Evolutionary conservation across 2,888 invertebrate genomes (phyloP), one percentile per base, ranked within the genome.

Genomic region (Achlya flavicornis): DNA sequence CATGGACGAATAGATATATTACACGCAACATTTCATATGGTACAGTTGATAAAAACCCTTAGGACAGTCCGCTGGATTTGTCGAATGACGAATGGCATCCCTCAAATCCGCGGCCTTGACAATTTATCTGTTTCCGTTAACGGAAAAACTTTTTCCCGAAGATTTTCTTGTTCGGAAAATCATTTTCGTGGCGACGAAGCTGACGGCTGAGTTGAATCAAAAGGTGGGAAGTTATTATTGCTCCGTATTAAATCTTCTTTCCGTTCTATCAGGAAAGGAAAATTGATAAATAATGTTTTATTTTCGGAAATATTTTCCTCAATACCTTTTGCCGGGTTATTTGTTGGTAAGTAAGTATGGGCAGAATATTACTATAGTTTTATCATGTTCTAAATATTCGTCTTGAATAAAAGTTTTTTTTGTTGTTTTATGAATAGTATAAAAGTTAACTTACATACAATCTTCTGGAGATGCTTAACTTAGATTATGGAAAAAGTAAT

Each of bases 61-160:
- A 73, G 61, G 63, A 66, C 64, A 62, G 63, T 61, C 61, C 63
- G 61, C 60, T 63, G 71, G 74, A 66, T 74, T 71, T 66, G 38
- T 65, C 63, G 66, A 67, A 76, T 78, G 77, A 76, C 65, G 71
- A 69, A 75, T 78, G 71, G 65, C 60, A 61, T 65, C 68, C 62
- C 66, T 26, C 38, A 38, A 66, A 66, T 59, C 64, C 66, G 38
- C 33, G 59, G 62, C 48, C 53, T 57, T 69, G 69, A 76, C 72
- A 69, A 26, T 69, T 73, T 74, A 69, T 73, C 66, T 69, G 57
- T 70, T 67, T 68, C 67, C 65, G 61, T 63, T 70, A 70, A 67
- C 66, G 68, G 66, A 66, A 75, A 75, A 75, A 71, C 65, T 71
- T 75, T 76, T 61, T n/a, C 48, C 41, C 41, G 41, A 60, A 60